Evolutionary conservation across 1,140 invertebrate genomes (phyloP).

Genomic region (Pseudomyrmex sp.): DNA sequence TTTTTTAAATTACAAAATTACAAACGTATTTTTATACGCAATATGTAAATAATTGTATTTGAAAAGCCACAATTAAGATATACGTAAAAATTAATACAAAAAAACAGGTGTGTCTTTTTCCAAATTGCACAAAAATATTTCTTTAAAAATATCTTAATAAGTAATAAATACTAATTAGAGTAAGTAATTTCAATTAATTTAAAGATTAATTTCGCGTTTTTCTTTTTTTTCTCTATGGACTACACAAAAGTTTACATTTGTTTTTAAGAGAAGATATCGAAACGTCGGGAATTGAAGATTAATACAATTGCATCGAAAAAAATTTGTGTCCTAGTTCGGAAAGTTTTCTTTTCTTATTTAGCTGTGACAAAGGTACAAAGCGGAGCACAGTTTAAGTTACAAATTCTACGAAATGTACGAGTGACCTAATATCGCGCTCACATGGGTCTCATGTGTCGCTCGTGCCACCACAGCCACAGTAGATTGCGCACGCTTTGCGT

Average conservation of each 20-base stretch:
- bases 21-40: neutral
- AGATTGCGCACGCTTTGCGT: slow-evolving; percentile 50
- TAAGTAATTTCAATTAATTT: neutral
- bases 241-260: neutral
- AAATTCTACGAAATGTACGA: slow-evolving; percentile 70
- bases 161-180: no score
- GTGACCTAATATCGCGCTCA: slow-evolving; percentile 72
- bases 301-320: neutral
- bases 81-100: no score
- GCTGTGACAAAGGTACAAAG: slow-evolving; percentile 3
- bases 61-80: no score
- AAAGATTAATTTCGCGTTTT: neutral
- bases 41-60: no score
- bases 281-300: no score
- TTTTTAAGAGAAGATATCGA: no score
- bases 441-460: slow-evolving; percentile 77
- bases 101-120: no score
- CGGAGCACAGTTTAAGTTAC: slow-evolving; percentile 69
- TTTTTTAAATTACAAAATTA: neutral
- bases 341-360: neutral
- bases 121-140: neutral
- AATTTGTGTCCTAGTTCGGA: no score
- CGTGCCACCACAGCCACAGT: neutral
- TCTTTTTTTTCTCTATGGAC: neutral
- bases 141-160: no score